Conservation (phyloP, 2,888 invertebrate genomes). For the Linnaemya vulpina region DNA sequence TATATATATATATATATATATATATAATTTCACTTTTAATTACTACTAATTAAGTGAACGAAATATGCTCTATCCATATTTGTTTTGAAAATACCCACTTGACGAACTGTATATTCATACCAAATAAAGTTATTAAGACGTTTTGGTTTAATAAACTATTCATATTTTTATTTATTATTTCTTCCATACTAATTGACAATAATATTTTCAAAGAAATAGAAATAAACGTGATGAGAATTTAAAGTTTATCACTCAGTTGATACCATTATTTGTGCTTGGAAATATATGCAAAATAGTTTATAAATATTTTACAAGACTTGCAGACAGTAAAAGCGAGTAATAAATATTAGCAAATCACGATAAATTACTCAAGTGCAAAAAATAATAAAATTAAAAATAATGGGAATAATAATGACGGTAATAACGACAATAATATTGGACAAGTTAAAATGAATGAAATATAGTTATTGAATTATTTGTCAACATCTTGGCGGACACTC, state of each 20-base stretch:
- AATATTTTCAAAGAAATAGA: not conserved
- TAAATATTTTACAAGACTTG: not conserved
- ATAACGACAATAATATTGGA: too few species aligned
- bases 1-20: too few species aligned
- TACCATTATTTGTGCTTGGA: not conserved
- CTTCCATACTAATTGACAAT: not conserved
- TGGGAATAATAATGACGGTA: too few species aligned
- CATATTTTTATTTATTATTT: not conserved
- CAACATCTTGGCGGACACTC: too few species aligned
- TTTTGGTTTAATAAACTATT: not conserved
- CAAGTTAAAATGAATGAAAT: too few species aligned
- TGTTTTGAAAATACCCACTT: too few species aligned
- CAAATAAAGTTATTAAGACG: not conserved
- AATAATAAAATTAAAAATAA: not conserved
- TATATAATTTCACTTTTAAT: too few species aligned
- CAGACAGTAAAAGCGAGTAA: not conserved
- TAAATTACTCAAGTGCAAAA: not conserved
- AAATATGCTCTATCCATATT: too few species aligned
- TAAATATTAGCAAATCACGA: not conserved
- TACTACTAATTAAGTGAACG: too few species aligned
- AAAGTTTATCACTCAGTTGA: not conserved
- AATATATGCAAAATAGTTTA: not conserved
- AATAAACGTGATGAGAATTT: slow-evolving; percentile 15
- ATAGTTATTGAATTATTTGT: too few species aligned
- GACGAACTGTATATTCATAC: too few species aligned